Evolutionary conservation across 2,888 invertebrate genomes (phyloP), one percentile per base, ranked within the genome.

Genomic region (Pristionchus exspectatus): DNA sequence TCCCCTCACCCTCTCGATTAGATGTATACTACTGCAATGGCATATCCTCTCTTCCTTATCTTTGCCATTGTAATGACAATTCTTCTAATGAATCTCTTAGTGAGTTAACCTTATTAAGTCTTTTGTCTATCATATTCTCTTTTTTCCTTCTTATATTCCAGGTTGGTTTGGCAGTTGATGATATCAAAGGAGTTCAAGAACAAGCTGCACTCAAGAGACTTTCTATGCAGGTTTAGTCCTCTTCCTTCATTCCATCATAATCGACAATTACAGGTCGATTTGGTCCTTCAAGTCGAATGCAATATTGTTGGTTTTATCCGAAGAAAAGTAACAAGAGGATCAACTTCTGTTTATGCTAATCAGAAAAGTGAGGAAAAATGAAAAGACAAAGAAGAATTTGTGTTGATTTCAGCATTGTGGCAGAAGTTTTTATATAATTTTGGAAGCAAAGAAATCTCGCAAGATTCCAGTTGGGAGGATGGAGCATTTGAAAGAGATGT

Each of bases 171-270:
- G 86, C 83, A 85, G 89, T 85, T 21, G 84, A 96, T 92, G 96
- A 96, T 94, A 96, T 96, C 92, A 96, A 96, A 91, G 95, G 95
- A 74, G 96, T 96, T 27, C 96, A 96, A 92, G 96, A 96, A 84
- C 95, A 96, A 91, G 96, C 96, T 30, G 95, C 95, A 21, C 94
- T 96, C 24, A 95, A 95, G 91, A 91, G 95, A 74, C 92, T 95
- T n/a, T 59, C 44, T 10, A 63, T 85, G 84, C 85, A 85, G 66
- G 85, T 89, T 33, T 30, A 56, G 2, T 84, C 84, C 30, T 38
- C 50, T 21, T n/a, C 56, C 27, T 21, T n/a, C 84, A 24, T 54
- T 84, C 27, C 14, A 50, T 30, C 84, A 21, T 59, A 16, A 18
- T 21, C 14, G 14, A 12, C 38, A 27, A 50, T 38, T 63, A 21